These are phyloP conservation scores for Zeuzera pyrina DNA, from an alignment of 2,888 invertebrate species.

Conservation along the genomic window DNA sequence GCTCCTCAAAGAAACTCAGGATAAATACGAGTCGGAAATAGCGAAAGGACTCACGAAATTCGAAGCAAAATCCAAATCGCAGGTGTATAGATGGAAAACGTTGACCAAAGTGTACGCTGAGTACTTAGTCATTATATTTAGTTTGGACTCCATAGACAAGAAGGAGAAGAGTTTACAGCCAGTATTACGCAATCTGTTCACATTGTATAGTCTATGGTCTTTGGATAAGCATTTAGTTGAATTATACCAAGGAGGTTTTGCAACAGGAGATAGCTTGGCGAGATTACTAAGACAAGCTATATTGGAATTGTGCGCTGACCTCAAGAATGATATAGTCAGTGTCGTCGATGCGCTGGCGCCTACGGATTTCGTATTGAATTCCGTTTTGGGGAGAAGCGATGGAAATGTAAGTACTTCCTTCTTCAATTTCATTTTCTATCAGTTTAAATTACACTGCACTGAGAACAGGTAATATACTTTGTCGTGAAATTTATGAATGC, in stretches of 20 bases:
- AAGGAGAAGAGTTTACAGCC: constrained; percentile 46
- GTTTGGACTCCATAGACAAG: constrained; percentile 53
- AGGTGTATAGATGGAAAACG: constrained; percentile 84
- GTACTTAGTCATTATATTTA: constrained; percentile 72
- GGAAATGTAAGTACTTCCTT: constrained; percentile 76
- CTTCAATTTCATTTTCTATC: not conserved
- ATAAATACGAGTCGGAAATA: constrained; percentile 71
- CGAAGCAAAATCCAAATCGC: constrained; percentile 83
- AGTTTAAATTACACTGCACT: no score
- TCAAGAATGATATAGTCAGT: constrained; percentile 84
- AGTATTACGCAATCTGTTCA: constrained; percentile 62
- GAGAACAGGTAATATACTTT: no score
- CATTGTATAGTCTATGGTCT: constrained; percentile 54
- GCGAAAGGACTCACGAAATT: constrained; percentile 77
- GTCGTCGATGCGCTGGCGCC: constrained; percentile 91
- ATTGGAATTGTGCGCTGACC: constrained; percentile 75
- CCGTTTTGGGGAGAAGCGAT: constrained; percentile 87
- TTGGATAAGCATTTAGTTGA: constrained; percentile 81
- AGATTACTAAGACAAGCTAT: constrained; percentile 78
- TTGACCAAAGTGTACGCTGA: constrained; percentile 86
- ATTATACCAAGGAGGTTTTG: constrained; percentile 80
- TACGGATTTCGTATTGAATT: constrained; percentile 91
- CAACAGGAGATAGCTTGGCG: constrained; percentile 67
- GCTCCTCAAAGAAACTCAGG: constrained; percentile 79
- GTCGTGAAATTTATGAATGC: no score